Evolutionary conservation across 2,113 vertebrate genomes (phyloP).

Genomic region (Felis chaus): DNA sequence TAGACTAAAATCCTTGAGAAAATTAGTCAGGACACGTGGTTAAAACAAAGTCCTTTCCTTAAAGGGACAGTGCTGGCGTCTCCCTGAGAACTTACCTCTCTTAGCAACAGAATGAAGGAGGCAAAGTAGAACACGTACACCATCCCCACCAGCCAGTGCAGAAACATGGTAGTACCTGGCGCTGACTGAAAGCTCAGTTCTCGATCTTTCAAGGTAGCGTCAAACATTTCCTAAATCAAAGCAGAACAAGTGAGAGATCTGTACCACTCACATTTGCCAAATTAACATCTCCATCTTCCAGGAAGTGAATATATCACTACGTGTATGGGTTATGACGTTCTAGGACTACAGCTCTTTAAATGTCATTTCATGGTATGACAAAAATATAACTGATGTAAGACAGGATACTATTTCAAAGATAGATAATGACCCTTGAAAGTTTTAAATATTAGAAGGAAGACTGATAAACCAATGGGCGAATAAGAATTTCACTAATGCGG

Average conservation of each 20-base stretch:
- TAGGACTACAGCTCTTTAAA: background rate
- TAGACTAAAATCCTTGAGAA: background rate
- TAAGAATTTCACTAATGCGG: background rate
- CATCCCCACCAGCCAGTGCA: constrained; percentile 98
- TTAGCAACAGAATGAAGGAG: constrained; percentile 96
- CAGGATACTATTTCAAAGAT: background rate
- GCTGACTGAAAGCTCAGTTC: constrained; percentile 96
- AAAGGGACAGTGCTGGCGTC: background rate
- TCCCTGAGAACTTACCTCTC: constrained; percentile 88
- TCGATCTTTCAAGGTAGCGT: constrained; percentile 95
- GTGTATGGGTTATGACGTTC: background rate
- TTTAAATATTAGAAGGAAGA: background rate
- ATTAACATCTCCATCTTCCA: background rate
- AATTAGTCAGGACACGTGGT: background rate
- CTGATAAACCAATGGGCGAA: background rate
- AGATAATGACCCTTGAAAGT: background rate
- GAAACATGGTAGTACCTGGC: constrained; percentile 97
- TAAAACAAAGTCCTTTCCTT: background rate
- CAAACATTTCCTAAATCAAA: constrained; percentile 95
- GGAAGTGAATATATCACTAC: background rate
- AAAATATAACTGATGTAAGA: background rate
- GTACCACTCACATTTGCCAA: background rate
- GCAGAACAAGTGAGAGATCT: background rate
- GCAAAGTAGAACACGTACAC: constrained; percentile 99
- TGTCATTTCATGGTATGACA: background rate